Base-by-base conservation (phyloP, 2,888 invertebrate genomes). In the Catocala fraxini region DNA sequence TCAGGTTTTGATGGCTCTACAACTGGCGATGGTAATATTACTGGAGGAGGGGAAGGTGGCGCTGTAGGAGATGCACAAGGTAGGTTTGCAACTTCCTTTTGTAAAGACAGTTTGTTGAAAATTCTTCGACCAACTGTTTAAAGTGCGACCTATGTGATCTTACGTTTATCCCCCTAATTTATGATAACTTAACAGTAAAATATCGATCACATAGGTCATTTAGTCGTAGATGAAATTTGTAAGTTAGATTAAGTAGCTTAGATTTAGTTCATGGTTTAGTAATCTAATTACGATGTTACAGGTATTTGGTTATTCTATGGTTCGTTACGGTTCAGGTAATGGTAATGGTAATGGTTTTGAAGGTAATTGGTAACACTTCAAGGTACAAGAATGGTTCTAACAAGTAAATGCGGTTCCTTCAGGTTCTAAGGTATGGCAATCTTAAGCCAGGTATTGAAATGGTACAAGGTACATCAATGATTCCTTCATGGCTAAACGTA, bases 31-130 rank as follows among this genome's bases (percentile, higher is more conserved):
- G 94, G 94, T 66, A 94, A 92, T 84, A 86, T 94, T 56, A 90
- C 94, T 84, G 93, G 92, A 77, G 89, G 88, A 58, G 92, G 92
- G 55, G 94, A 94, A 87, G 94, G 94, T 72, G 94, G 94, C 57
- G 94, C 95, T 78, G 94, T 94, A 82, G 94, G 94, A 79, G 94
- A 94, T 86, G 94, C 94, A 87, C 94, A 95, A 95, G 95, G 95
- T 94, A 94, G 94, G 95, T 94, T 94, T 88, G 73, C 81, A 65
- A 73, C 68, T 79, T 81, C 72, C 58, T 71, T 68, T 59, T 76
- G 66, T 70, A 67, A 77, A 76, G 71, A 51, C 63, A 52, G 71
- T 63, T 75, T n/a, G 68, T 75, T 59, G 65, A 75, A 65, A 34
- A 6, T n/a, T 0, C 1, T n/a, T 65, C 53, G 59, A 76, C 71